These are phyloP conservation scores for Esox masquinongy DNA, from an alignment of 2,797 vertebrate species.

Conservation along the genomic window DNA sequence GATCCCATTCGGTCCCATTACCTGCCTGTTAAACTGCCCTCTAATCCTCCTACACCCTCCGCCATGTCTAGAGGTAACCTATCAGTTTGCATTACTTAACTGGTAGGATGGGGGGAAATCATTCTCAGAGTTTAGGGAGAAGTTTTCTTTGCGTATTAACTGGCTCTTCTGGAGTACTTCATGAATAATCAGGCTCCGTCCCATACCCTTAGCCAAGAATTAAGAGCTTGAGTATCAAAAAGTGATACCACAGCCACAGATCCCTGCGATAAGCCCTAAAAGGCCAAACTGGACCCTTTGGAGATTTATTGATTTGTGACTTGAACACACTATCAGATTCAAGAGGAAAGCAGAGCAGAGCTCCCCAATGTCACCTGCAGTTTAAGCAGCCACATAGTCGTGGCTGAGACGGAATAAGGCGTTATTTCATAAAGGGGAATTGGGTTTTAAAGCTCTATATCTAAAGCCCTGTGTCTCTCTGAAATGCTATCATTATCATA, in stretches of 20 bases:
- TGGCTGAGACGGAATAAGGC: constrained; percentile 16
- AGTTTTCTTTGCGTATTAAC: constrained; percentile 14
- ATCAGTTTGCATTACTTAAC: background rate
- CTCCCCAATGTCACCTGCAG: constrained; percentile 29
- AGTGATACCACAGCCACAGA: constrained; percentile 36
- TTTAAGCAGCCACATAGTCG: background rate
- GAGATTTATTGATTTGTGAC: constrained; percentile 36
- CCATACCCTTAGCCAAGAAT: constrained; percentile 38
- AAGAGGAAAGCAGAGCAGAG: background rate
- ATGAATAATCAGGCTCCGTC: constrained; percentile 50
- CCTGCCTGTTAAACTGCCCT: background rate
- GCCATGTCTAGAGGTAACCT: background rate
- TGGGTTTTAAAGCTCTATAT: background rate
- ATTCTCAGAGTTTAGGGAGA: background rate
- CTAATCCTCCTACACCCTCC: background rate
- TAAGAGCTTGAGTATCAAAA: constrained; percentile 47
- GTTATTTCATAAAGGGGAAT: constrained; percentile 20
- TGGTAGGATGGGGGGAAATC: background rate
- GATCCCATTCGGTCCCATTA: background rate
- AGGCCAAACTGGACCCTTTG: constrained; percentile 38
- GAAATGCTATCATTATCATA: background rate
- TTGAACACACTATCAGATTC: constrained; percentile 40
- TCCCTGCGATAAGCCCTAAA: constrained; percentile 41
- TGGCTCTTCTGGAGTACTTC: constrained; percentile 22
- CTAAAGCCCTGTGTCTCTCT: background rate